Percentiles rank a stretch among this genome's conserved stretches.
phyloP scores from a whole-genome alignment of 2,113 vertebrate genomes.

The Cyprinodon brontotheroides region DNA sequence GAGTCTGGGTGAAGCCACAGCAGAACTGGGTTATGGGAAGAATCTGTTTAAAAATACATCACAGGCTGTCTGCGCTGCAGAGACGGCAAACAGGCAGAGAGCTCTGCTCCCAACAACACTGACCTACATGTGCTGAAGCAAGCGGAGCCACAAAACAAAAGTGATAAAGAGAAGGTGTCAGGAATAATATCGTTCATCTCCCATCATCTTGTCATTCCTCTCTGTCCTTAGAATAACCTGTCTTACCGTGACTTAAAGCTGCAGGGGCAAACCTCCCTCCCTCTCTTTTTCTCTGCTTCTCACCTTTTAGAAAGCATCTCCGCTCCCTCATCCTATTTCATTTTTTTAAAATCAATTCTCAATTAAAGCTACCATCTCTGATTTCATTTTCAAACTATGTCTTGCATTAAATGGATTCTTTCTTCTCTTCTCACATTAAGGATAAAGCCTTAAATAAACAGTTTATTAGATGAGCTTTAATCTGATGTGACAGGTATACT shows the following conservation, averaged over 20 bases:
- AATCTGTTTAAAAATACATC: conserved; percentile 75
- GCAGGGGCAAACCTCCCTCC: neutral
- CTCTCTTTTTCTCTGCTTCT: neutral
- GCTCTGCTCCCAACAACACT: conserved; percentile 46
- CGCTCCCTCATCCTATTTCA: neutral
- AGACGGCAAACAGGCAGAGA: conserved; percentile 41
- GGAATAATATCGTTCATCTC: conserved; percentile 12
- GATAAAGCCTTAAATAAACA: neutral
- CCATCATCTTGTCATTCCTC: conserved; percentile 22
- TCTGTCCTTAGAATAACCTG: conserved; percentile 1
- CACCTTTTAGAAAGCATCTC: neutral
- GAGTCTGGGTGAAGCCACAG: conserved; percentile 32
- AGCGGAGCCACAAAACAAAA: conserved; percentile 24
- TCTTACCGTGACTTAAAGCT: neutral
- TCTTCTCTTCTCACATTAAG: neutral
- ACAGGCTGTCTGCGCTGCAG: conserved; percentile 53
- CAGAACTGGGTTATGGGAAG: conserved; percentile 57
- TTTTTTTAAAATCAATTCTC: neutral
- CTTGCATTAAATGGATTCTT: neutral
- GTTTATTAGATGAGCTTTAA: neutral
- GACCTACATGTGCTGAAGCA: conserved; percentile 65
- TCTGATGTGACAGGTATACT: no score
- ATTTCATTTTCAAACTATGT: no score
- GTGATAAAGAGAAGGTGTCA: conserved; percentile 15
- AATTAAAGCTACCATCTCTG: neutral